Conservation (phyloP, 2,888 invertebrate genomes). For the Sacculina carcini region DNA sequence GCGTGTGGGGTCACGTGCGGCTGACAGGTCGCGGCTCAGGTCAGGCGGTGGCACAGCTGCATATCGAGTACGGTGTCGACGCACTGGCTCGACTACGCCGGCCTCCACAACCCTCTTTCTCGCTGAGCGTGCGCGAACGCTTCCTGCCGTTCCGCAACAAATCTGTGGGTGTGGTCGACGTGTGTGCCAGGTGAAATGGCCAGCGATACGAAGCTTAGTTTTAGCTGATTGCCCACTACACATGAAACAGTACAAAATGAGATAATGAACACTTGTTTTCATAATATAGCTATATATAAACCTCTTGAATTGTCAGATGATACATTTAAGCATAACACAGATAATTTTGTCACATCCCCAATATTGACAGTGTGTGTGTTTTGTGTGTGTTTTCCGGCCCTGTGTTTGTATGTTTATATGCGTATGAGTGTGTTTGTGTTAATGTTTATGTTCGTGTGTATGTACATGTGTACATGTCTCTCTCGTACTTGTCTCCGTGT, state of each 20-base stretch:
- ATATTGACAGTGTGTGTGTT: slow-evolving; percentile 5
- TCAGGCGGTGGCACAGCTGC: slow-evolving; percentile 26
- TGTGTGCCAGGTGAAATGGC: slow-evolving; percentile 18
- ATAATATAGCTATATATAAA: no score
- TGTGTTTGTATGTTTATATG: neutral
- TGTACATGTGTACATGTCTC: no score
- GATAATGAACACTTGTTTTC: no score
- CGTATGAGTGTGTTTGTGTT: no score
- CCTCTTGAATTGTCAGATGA: no score
- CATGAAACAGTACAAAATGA: no score
- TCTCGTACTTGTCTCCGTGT: no score
- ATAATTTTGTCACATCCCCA: no score
- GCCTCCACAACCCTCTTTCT: slow-evolving; percentile 22
- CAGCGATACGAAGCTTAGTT: no score
- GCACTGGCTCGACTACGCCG: slow-evolving; percentile 13
- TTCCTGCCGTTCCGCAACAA: slow-evolving; percentile 20
- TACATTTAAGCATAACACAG: no score
- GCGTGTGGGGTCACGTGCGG: slow-evolving; percentile 19
- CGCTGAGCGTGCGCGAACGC: slow-evolving; percentile 21
- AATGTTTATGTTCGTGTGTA: no score
- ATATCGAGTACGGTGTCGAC: slow-evolving; percentile 23
- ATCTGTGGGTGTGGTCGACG: slow-evolving; percentile 19
- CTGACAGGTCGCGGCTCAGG: slow-evolving; percentile 26
- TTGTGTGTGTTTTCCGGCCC: neutral
- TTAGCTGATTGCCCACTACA: no score